Evolutionary conservation across 1,140 invertebrate genomes (phyloP).

Genomic region (Pseudobourletiella spinata): DNA sequence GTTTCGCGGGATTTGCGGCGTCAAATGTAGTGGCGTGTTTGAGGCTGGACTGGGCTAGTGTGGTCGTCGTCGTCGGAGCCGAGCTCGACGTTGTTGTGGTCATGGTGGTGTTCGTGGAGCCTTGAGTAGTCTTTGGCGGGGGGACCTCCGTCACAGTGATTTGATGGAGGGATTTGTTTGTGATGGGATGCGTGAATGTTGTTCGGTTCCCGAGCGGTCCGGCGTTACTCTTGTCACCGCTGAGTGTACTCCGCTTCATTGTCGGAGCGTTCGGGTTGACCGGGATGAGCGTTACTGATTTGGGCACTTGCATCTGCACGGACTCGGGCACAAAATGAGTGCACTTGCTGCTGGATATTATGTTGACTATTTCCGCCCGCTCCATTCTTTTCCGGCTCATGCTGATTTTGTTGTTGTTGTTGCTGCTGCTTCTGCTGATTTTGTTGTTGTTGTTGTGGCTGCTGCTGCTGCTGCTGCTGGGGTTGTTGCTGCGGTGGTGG

Average conservation of each 20-base stretch:
- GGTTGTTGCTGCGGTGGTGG: too few species aligned
- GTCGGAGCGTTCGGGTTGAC: slow-evolving; percentile 32
- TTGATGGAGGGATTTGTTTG: slow-evolving; percentile 36
- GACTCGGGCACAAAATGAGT: slow-evolving; percentile 31
- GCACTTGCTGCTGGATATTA: too few species aligned
- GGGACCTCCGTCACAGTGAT: slow-evolving; percentile 34
- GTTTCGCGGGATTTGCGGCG: slow-evolving; percentile 11
- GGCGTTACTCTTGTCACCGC: background rate
- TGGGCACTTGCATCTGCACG: slow-evolving; percentile 31
- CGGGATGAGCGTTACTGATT: slow-evolving; percentile 35
- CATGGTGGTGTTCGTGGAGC: background rate
- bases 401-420: slow-evolving; percentile 3
- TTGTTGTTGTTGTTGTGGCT: too few species aligned
- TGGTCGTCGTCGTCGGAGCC: background rate
- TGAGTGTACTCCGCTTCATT: background rate
- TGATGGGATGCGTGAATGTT: slow-evolving; percentile 36
- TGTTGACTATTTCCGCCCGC: too few species aligned
- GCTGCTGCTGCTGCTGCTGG: too few species aligned
- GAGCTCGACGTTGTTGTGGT: background rate
- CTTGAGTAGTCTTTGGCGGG: slow-evolving; percentile 12
- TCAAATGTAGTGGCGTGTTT: slow-evolving; percentile 15
- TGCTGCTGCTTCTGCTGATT: too few species aligned
- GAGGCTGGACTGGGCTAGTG: slow-evolving; percentile 2
- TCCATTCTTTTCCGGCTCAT: too few species aligned
- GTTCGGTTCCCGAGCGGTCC: background rate